A percentile compares a stretch with the other conserved stretches of the same genome.
Evolutionary conservation across 1,140 invertebrate genomes (phyloP).

Genomic region (Ganaspis sp.): DNA sequence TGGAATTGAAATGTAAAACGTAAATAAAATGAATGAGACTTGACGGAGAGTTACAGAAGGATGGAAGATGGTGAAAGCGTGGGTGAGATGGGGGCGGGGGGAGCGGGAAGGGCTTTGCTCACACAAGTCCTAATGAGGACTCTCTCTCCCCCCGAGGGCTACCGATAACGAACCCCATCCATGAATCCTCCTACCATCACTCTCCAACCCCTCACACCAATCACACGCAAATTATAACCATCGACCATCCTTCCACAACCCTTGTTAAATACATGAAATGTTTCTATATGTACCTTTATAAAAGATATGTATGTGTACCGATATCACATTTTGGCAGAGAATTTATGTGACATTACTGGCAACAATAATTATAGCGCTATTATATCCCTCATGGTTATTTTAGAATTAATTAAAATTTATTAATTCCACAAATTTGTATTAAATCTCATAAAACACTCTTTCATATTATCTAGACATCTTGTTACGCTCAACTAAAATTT

Average conservation of each 20-base stretch:
- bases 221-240: slow-evolving; percentile 64
- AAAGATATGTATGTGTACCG: not conserved
- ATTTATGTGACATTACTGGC: not conserved
- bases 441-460: too few species aligned
- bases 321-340: not conserved
- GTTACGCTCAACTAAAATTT: too few species aligned
- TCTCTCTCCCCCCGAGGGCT: slow-evolving; percentile 62
- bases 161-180: slow-evolving; percentile 59
- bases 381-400: not conserved
- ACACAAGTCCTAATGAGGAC: slow-evolving; percentile 64
- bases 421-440: too few species aligned
- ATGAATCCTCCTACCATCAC: slow-evolving; percentile 45
- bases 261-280: slow-evolving; percentile 53
- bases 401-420: too few species aligned
- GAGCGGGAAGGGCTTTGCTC: slow-evolving; percentile 46
- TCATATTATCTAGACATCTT: too few species aligned
- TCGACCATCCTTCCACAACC: slow-evolving; percentile 52
- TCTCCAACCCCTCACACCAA: slow-evolving; percentile 53
- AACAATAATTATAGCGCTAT: not conserved
- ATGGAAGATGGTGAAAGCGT: slow-evolving; percentile 34
- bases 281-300: slow-evolving; percentile 44
- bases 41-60: slow-evolving; percentile 36
- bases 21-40: slow-evolving; percentile 51
- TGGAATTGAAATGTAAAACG: not conserved
- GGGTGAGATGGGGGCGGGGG: slow-evolving; percentile 8